Evolutionary conservation across 2,888 invertebrate genomes (phyloP).

Genomic region (Drosophila macrospina): DNA sequence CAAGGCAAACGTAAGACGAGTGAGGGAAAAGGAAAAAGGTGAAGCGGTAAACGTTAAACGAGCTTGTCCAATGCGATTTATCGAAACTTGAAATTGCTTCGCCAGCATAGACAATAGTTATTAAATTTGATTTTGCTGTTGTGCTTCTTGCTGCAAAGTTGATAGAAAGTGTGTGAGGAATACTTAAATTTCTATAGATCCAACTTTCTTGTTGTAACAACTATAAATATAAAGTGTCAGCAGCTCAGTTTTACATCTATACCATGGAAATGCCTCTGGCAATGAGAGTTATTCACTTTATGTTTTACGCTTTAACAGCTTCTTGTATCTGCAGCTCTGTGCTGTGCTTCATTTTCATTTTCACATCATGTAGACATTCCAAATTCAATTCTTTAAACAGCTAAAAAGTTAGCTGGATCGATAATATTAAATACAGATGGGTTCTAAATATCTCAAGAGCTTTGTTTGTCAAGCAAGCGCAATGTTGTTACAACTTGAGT

Average conservation of each 20-base stretch:
- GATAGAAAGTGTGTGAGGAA: constrained; percentile 32
- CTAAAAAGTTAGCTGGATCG: too few relatives aligned
- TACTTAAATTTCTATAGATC: constrained; percentile 25
- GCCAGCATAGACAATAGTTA: constrained; percentile 44
- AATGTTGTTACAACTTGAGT: too few relatives aligned
- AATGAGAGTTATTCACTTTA: too few relatives aligned
- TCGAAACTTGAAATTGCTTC: constrained; percentile 57
- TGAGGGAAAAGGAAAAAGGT: background rate
- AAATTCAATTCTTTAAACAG: too few relatives aligned
- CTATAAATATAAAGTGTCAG: constrained; percentile 10
- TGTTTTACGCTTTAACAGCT: too few relatives aligned
- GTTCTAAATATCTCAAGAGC: too few relatives aligned
- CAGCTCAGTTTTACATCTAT: background rate
- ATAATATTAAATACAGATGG: too few relatives aligned
- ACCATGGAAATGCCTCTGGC: background rate
- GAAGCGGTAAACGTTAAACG: constrained; percentile 1
- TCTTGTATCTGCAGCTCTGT: too few relatives aligned
- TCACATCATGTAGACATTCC: too few relatives aligned
- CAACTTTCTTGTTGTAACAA: constrained; percentile 6
- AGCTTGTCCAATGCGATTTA: constrained; percentile 39
- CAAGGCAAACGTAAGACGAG: background rate
- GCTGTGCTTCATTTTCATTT: too few relatives aligned
- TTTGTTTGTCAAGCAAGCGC: too few relatives aligned
- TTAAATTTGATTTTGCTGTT: constrained; percentile 60
- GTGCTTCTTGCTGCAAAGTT: constrained; percentile 24